Evolutionary conservation across 2,888 invertebrate genomes (phyloP).

Genomic region (Lumbricus terrestris): DNA sequence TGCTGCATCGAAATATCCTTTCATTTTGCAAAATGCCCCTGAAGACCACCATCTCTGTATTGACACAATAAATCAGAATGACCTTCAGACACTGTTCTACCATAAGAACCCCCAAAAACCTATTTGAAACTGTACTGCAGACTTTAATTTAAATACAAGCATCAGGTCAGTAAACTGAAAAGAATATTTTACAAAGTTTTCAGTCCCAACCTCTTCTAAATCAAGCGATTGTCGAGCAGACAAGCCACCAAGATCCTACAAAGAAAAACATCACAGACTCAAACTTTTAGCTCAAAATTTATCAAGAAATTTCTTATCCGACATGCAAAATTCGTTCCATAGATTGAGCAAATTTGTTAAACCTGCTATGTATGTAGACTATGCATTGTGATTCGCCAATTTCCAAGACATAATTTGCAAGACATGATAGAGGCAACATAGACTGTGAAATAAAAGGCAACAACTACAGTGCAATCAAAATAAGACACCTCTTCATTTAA

Average conservation of each 20-base stretch:
- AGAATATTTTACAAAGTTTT: neutral
- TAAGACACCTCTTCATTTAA: no score
- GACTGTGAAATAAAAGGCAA: neutral
- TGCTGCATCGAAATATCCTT: neutral
- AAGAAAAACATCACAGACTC: neutral
- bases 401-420: neutral
- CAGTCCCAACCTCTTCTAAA: conserved; percentile 49
- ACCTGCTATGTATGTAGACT: neutral
- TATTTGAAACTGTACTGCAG: neutral
- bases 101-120: neutral
- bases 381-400: neutral
- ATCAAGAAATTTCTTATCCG: neutral
- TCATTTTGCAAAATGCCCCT: neutral
- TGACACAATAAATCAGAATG: neutral
- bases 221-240: conserved; percentile 42
- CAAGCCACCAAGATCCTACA: conserved; percentile 12
- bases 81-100: no score
- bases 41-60: neutral
- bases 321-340: neutral
- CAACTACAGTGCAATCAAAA: neutral
- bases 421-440: neutral
- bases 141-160: neutral
- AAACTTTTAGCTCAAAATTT: neutral
- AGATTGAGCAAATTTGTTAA: neutral
- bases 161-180: neutral